Base-by-base conservation (phyloP, 1,140 invertebrate genomes). In the Drosophila eugracilis region DNA sequence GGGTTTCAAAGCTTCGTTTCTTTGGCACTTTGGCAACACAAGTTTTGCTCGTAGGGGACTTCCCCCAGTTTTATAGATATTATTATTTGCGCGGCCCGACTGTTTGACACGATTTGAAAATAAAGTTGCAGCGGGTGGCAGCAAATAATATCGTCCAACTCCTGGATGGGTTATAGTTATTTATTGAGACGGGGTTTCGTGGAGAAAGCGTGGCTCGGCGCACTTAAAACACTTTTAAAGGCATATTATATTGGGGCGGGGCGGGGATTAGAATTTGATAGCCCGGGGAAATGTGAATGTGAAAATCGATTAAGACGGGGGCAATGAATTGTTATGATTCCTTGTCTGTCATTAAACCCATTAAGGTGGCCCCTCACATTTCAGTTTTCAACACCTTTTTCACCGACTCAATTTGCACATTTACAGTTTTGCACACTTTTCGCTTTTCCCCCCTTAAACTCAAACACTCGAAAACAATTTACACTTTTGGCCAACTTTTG, bases 101-200 rank as follows among this genome's bases (percentile, higher is more conserved):
- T 76, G 81, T 81, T 86, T 86, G 81, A 85, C 77, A 85, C 83
- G 81, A 77, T 86, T 85, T 73, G 60, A 72, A 74, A 79, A 79
- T 79, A 70, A 62, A 79, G 62, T 63, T 69, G 53, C 65, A 32
- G 57, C 50, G 65, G 44, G 26, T 57, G 74, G 22, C 63, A 59
- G 70, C 49, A 15, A 34, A 50, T 65, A 83, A 45, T 83, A 78
- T 63, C 73, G 60, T 72, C 62, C 59, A 55, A 45, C 50, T 73
- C 42, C 24, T 36, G 24, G 28, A 21, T 54, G 7, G 24, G 7
- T 2, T 17, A 21, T 24, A 22, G 44, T 63, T 47, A 10, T 76
- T 45, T 3, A 34, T 10, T 19, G 24, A 15, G 28, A 22, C 57
- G 30, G 48, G 69, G 44, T 55, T 42, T 42, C 17, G 6, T 14